Percentiles rank a stretch among this genome's conserved stretches.
phyloP scores from a whole-genome alignment of 2,888 invertebrate genomes.

The Criorhina ranunculi region DNA sequence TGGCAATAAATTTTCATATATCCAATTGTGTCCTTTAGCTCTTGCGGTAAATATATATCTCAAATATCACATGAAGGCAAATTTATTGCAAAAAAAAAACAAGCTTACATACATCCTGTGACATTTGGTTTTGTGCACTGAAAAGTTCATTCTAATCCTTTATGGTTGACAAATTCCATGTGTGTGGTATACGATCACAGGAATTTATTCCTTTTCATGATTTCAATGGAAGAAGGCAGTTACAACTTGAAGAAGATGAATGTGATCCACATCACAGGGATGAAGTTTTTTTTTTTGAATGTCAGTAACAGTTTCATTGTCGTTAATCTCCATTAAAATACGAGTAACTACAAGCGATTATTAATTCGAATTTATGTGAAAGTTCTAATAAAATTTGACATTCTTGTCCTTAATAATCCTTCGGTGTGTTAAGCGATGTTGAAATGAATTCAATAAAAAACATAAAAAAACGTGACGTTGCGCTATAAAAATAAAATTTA shows the following conservation, averaged over 20 bases:
- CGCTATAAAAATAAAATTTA: constrained; percentile 34
- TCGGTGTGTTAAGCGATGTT: neutral
- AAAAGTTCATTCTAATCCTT: constrained; percentile 68
- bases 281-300: neutral
- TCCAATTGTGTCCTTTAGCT: constrained; percentile 70
- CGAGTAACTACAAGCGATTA: neutral
- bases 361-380: constrained; percentile 21
- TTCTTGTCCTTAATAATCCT: neutral
- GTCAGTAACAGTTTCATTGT: neutral
- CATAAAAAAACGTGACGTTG: constrained; percentile 31
- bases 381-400: neutral
- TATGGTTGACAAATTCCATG: constrained; percentile 57
- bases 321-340: neutral
- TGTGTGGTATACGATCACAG: constrained; percentile 8
- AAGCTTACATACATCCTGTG: constrained; percentile 51
- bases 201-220: constrained; percentile 54
- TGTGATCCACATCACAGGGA: neutral
- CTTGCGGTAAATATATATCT: constrained; percentile 71
- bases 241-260: constrained; percentile 14
- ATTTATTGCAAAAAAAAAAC: constrained; percentile 52
- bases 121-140: constrained; percentile 61
- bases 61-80: constrained; percentile 62
- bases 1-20: constrained; percentile 72
- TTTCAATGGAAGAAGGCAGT: constrained; percentile 20
- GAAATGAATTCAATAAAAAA: constrained; percentile 34